Percentiles rank a stretch among this genome's conserved stretches.
Evolutionary conservation across 2,113 vertebrate species (phyloP).

Genomic region (Poeciliopsis prolifica): DNA sequence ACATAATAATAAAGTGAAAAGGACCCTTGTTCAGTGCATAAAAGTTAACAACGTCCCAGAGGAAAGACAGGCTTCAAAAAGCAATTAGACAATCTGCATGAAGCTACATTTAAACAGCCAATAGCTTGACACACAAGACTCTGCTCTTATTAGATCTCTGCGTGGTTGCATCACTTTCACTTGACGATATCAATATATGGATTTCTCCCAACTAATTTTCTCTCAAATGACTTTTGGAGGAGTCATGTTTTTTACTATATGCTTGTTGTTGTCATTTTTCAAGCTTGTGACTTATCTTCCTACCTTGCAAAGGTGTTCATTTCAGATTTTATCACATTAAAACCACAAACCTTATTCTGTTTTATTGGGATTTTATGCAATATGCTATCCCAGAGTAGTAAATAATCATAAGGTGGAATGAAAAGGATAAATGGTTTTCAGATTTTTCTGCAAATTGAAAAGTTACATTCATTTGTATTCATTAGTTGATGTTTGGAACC

Average conservation of each 20-base stretch:
- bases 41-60: constrained; percentile 63
- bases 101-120: constrained; percentile 55
- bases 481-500: background rate
- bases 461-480: background rate
- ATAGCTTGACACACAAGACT: constrained; percentile 59
- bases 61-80: constrained; percentile 57
- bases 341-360: too few relatives aligned
- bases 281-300: constrained; percentile 28
- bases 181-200: constrained; percentile 51
- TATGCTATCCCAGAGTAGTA: too few relatives aligned
- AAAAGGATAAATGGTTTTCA: too few relatives aligned
- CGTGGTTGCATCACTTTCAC: constrained; percentile 43
- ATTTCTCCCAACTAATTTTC: constrained; percentile 46
- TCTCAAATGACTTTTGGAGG: constrained; percentile 42
- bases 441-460: too few relatives aligned
- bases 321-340: too few relatives aligned
- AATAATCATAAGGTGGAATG: too few relatives aligned
- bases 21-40: constrained; percentile 48
- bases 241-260: background rate
- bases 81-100: constrained; percentile 62
- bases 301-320: too few relatives aligned
- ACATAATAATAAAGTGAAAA: constrained; percentile 41
- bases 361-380: too few relatives aligned
- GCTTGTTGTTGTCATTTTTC: constrained; percentile 27
- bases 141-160: constrained; percentile 55